phyloP scores from a whole-genome alignment of 2,888 invertebrate species.

The Sympetrum striolatum region DNA sequence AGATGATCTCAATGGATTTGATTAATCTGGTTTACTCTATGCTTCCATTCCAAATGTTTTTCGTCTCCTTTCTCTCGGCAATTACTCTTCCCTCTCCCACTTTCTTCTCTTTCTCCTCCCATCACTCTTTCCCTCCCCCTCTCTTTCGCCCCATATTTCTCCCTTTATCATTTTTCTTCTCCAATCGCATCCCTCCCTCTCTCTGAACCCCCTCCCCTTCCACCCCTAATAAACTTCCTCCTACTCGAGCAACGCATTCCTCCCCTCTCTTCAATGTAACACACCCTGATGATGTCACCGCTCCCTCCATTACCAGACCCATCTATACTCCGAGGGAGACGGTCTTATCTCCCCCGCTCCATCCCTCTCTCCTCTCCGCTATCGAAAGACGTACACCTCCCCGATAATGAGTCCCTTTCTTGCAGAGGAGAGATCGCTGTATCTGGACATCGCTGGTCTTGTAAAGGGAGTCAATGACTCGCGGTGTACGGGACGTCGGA shows the following conservation, averaged over 20 bases:
- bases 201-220: neutral
- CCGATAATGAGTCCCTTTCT: neutral
- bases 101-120: too few species aligned
- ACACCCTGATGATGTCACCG: neutral
- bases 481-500: neutral
- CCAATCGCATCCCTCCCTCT: neutral
- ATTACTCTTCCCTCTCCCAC: too few species aligned
- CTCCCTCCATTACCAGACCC: neutral
- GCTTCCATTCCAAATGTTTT: too few species aligned
- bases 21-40: too few species aligned
- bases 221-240: neutral
- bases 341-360: neutral
- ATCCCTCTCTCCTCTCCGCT: neutral
- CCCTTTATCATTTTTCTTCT: neutral
- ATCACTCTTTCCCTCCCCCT: too few species aligned
- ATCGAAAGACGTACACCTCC: neutral
- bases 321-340: neutral
- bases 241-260: neutral
- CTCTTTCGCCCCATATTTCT: too few species aligned
- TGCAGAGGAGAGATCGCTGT: neutral
- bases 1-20: too few species aligned
- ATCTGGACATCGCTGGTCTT: neutral
- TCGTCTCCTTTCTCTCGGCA: too few species aligned
- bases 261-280: neutral
- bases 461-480: neutral